Evolutionary conservation across 1,140 invertebrate species (phyloP), one percentile per base, ranked within the genome.

Genomic region (Macrostomum lignano): DNA sequence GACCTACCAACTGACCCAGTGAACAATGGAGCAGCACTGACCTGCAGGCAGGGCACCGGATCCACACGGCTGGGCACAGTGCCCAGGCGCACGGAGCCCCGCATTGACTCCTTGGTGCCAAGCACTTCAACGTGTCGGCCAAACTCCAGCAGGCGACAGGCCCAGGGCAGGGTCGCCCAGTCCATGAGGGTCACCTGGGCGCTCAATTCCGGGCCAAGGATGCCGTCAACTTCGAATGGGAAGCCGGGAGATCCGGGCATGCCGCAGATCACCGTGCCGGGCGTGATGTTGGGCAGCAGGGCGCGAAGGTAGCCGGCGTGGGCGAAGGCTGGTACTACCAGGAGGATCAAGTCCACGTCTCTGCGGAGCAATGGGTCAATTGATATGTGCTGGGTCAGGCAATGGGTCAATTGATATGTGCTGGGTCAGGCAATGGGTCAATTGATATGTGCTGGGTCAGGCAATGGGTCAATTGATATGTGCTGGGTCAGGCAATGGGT

Each of bases 191-290:
- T 34, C 26, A 38, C 39, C 11, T n/a, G 14, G 17, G 35, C 25
- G 7, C 20, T 36, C n/a, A n/a, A n/a, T 10, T 23, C 15, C 10
- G 29, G 26, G 7, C 38, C 39, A 7, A 45, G 32, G 10, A 42
- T 42, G 17, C 39, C 21, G 7, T 38, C 25, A 11, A 42, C 41
- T 15, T 40, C 36, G 21, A 51, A 45, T 26, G 48, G 44, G 30
- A 51, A 49, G 2, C 48, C 48, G 7, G 42, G 33, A 17, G 42
- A 40, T 6, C 43, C 43, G 2, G 46, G 44, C 3, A 45, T 15
- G 2, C 46, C 46, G 15, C 43, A 39, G 10, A 48, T 39, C 3
- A 37, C 33, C 0, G 40, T 38, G 15, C 40, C 36, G 2, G 38
- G 25, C 25, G 33, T 25, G 17, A 46, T 25, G 30, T 42, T 35